Conservation (phyloP, 1,140 invertebrate genomes). For the Drosophila pectinifera region DNA sequence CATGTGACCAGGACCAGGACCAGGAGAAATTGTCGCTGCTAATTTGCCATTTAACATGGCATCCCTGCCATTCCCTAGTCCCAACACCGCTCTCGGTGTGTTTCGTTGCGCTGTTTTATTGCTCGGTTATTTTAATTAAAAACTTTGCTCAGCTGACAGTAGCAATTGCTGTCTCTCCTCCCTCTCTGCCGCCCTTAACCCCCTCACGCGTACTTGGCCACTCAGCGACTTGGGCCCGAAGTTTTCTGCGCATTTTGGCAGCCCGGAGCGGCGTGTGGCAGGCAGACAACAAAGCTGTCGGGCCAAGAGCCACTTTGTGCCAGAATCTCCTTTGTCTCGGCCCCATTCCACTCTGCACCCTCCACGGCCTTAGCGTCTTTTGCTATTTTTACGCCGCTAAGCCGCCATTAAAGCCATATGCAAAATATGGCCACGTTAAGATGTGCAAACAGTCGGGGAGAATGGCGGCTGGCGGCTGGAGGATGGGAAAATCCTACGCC, state of each 20-base stretch:
- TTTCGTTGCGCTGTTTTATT: conserved; percentile 72
- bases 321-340: conserved; percentile 54
- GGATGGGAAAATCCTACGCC: conserved; percentile 18
- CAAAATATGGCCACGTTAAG: conserved; percentile 61
- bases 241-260: conserved; percentile 58
- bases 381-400: conserved; percentile 79
- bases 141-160: conserved; percentile 75
- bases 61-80: too few species aligned
- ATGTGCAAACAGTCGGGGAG: conserved; percentile 23
- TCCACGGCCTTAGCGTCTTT: conserved; percentile 43
- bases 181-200: conserved; percentile 4
- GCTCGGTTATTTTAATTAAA: conserved; percentile 83
- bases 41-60: conserved; percentile 51
- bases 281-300: conserved; percentile 66
- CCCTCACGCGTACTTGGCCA: conserved; percentile 8
- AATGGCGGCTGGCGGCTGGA: neutral
- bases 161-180: conserved; percentile 48
- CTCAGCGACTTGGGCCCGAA: conserved; percentile 29
- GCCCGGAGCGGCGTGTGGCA: conserved; percentile 49
- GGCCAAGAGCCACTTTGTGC: conserved; percentile 69
- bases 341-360: neutral
- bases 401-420: conserved; percentile 78
- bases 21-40: conserved; percentile 59
- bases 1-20: conserved; percentile 33
- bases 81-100: neutral